A percentile compares a stretch with the other conserved stretches of the same genome.
Conservation (phyloP, 2,113 vertebrate genomes). For the Perognathus longimembris region DNA sequence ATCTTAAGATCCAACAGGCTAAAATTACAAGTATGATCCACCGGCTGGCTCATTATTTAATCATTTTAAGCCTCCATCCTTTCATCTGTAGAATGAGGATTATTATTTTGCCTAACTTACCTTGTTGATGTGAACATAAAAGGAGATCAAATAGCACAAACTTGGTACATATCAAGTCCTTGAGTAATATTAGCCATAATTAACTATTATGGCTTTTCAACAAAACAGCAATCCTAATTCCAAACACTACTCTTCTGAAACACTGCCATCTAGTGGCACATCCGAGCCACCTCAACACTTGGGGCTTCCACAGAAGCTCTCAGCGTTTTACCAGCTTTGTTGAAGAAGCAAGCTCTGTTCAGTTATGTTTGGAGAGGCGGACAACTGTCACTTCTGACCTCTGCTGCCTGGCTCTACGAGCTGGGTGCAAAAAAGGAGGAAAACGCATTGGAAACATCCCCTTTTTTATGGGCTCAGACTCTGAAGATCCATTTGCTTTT, state of each 20-base stretch:
- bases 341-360: background rate
- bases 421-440: background rate
- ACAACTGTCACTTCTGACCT: background rate
- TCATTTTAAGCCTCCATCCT: background rate
- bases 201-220: conserved; percentile 3
- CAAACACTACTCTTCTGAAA: conserved; percentile 33
- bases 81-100: background rate
- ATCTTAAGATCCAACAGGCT: too few relatives aligned
- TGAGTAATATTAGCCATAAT: background rate
- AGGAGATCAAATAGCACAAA: background rate
- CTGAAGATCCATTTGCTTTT: background rate
- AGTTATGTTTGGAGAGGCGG: background rate
- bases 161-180: background rate
- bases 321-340: background rate
- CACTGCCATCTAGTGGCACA: conserved; percentile 62
- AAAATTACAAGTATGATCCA: too few relatives aligned
- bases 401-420: background rate
- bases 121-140: background rate
- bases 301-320: background rate
- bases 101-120: background rate
- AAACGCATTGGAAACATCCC: background rate
- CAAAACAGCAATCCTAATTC: background rate
- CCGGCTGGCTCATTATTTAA: background rate
- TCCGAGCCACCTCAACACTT: background rate
- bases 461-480: background rate